These are phyloP conservation scores for Loris lydekkerianus DNA, from an alignment of 2,797 vertebrate species.

Conservation along the genomic window DNA sequence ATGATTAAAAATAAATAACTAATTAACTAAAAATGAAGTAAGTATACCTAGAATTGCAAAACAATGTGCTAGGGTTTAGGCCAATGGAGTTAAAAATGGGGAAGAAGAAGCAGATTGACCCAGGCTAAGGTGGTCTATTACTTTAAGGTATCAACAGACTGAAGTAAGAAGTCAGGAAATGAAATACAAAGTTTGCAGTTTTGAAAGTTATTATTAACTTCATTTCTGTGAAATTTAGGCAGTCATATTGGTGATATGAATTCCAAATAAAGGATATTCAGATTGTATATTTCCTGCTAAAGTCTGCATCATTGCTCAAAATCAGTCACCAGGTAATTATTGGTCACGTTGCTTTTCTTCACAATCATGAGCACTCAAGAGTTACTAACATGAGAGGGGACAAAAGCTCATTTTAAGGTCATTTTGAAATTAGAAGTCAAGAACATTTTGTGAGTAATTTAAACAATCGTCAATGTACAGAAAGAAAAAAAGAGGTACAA, in stretches of 20 bases:
- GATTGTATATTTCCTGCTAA: not conserved
- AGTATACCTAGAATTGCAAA: not conserved
- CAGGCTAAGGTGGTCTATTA: not conserved
- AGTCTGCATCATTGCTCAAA: not conserved
- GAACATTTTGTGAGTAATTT: not conserved
- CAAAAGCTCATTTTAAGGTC: not conserved
- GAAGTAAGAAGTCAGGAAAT: not conserved
- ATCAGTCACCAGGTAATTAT: not conserved
- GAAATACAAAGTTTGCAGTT: not conserved
- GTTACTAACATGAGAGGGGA: not conserved
- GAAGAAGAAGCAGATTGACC: not conserved
- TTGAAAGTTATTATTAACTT: not conserved
- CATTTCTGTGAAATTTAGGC: not conserved
- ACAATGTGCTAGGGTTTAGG: not conserved
- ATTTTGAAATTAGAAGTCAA: constrained; percentile 26
- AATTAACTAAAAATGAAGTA: not conserved
- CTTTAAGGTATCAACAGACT: not conserved
- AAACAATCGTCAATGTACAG: not conserved
- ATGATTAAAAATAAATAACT: not conserved
- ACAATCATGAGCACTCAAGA: not conserved
- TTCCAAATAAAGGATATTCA: not conserved
- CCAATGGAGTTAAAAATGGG: not conserved
- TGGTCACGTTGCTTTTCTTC: not conserved
- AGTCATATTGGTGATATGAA: not conserved
- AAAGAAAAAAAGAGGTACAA: not conserved